Base-by-base conservation (phyloP, 2,113 vertebrate genomes). In the Sitta europaea region DNA sequence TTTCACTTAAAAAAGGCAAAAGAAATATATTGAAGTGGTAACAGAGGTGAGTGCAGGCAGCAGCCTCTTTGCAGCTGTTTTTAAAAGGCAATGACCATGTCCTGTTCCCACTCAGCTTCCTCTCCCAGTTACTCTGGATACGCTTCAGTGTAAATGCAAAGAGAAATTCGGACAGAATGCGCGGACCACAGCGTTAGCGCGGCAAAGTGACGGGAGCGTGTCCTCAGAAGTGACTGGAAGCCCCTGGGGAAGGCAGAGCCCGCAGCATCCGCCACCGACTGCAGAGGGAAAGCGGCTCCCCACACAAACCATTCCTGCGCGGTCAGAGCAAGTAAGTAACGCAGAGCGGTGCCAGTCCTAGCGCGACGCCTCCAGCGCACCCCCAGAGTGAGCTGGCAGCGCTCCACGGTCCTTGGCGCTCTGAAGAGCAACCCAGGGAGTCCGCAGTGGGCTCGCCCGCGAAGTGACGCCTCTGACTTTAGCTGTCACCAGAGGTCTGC, bases 401-500 rank as follows among this genome's bases (percentile, higher is more conserved):
- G 0, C 35, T 16, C 57, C 47, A 4, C 1, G 47, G 50, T 29
- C 36, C 72, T 40, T 23, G 89, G 45, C 62, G 6, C 40, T 20
- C 22, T 4, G 21, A 51, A 21, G 43, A 82, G 63, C 54, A 48
- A 3, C 42, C 2, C 25, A 3, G n/a, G 27, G 45, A 9, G 19
- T 12, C 36, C 4, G 1, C 70, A 25, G 14, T 2, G 38, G 47
- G n/a, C 14, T 42, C 2, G 1, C 29, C n/a, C 2, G 1, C 0
- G 1, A 48, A 57, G 36, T 6, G 61, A 29, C 22, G 38, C 40
- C 54, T 68, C 66, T 76, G 76, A 33, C 36, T 72, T 61, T 9
- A 50, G 53, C 67, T 83, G 72, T 88, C 63, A 45, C 27, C 51
- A 24, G 62, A 58, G 43, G 20, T 78, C 75, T 40, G 71, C n/a